These are phyloP conservation scores for Pecten maximus DNA, from an alignment of 2,888 invertebrate genomes.

Conservation along the genomic window DNA sequence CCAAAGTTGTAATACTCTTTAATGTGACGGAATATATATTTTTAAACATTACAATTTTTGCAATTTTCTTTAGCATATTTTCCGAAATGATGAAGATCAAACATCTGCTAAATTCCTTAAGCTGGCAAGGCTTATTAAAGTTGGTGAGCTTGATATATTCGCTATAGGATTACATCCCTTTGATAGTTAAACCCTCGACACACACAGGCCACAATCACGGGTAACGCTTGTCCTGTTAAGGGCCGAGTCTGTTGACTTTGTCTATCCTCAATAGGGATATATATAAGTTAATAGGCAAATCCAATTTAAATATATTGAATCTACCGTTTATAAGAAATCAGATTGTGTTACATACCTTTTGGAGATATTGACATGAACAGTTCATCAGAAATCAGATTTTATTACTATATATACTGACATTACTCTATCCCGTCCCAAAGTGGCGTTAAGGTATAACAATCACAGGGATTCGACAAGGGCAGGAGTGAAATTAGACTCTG, in stretches of 20 bases:
- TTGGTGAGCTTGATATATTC: background rate
- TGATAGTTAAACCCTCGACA: slow-evolving; percentile 2
- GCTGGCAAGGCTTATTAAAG: background rate
- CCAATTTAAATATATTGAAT: background rate
- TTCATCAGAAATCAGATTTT: background rate
- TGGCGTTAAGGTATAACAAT: background rate
- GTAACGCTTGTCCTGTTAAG: background rate
- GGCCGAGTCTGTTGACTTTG: background rate
- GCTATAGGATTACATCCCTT: slow-evolving; percentile 15
- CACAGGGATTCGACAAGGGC: background rate
- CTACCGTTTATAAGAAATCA: background rate
- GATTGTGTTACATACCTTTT: background rate
- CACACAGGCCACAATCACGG: background rate
- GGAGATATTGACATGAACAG: background rate
- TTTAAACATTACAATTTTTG: background rate
- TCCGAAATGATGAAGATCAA: background rate
- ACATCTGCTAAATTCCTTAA: background rate
- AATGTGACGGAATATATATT: no score
- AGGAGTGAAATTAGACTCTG: no score
- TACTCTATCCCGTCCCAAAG: background rate
- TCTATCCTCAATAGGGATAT: slow-evolving; percentile 17
- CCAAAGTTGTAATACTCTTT: no score
- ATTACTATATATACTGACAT: background rate
- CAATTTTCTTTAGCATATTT: background rate
- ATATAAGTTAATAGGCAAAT: slow-evolving; percentile 30